Percentiles rank a stretch among this genome's conserved stretches.
phyloP scores from a whole-genome alignment of 2,113 vertebrate genomes.

The Rissa tridactyla region DNA sequence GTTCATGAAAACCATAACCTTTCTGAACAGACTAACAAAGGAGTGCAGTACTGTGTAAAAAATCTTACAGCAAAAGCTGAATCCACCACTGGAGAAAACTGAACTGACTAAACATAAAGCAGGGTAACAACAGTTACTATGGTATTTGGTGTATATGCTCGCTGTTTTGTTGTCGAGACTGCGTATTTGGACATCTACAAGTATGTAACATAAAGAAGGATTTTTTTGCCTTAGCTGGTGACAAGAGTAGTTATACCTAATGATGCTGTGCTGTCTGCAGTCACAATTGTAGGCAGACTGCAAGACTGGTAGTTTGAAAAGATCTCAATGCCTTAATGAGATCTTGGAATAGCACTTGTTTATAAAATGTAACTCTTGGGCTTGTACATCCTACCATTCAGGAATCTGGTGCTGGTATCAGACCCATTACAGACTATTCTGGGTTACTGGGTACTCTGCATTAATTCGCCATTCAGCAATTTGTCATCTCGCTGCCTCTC shows the following conservation, averaged over 20 bases:
- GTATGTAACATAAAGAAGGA: not conserved
- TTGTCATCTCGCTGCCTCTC: not conserved
- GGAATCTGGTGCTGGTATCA: not conserved
- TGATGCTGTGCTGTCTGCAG: not conserved
- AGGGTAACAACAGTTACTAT: not conserved
- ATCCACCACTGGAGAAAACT: not conserved
- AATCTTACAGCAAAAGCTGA: not conserved
- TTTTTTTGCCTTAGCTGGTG: not conserved
- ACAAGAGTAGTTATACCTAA: not conserved
- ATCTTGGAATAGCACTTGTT: not conserved
- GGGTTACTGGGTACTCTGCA: not conserved
- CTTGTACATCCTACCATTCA: not conserved
- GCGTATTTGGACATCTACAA: not conserved
- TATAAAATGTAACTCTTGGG: not conserved
- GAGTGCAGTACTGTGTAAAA: not conserved
- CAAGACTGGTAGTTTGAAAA: not conserved
- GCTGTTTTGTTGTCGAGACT: not conserved
- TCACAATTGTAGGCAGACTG: not conserved
- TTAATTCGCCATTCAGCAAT: not conserved
- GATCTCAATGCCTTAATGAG: not conserved
- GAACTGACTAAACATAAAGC: not conserved
- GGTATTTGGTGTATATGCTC: not conserved
- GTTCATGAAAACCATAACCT: conserved; percentile 4
- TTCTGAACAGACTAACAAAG: conserved; percentile 7
- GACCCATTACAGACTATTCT: not conserved